These are phyloP conservation scores for Cephalopterus ornatus DNA, from an alignment of 2,113 vertebrate genomes.

Conservation along the genomic window DNA sequence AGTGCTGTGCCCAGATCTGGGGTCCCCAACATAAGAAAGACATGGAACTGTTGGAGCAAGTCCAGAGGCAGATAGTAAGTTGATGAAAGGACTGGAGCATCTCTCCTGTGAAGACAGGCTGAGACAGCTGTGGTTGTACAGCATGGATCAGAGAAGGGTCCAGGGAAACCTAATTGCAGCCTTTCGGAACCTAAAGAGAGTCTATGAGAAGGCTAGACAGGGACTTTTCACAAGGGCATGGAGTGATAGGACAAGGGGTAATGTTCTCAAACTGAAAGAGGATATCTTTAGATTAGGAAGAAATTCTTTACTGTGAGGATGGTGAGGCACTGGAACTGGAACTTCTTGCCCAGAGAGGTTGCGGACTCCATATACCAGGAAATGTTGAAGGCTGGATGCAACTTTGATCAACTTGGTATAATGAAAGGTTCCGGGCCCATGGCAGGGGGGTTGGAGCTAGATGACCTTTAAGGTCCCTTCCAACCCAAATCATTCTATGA, in stretches of 20 bases:
- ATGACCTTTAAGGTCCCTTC: not conserved
- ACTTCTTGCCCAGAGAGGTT: not conserved
- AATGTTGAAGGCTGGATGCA: not conserved
- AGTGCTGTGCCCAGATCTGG: not conserved
- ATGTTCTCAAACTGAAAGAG: not conserved
- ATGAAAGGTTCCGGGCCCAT: not conserved
- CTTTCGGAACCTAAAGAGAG: not conserved
- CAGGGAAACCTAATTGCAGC: not conserved
- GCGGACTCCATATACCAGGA: not conserved
- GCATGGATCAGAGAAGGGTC: not conserved
- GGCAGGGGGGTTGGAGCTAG: not conserved
- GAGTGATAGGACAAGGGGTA: not conserved
- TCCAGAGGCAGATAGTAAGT: not conserved
- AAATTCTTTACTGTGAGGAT: not conserved
- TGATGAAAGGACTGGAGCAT: not conserved
- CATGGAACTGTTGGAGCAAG: not conserved
- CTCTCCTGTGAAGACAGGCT: not conserved
- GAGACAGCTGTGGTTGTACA: not conserved
- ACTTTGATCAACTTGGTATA: not conserved
- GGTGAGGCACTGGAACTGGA: not conserved
- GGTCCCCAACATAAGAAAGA: not conserved
- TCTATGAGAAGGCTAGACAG: not conserved
- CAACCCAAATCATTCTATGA: not conserved
- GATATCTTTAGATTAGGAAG: not conserved
- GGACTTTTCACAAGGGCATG: not conserved